Conservation (phyloP, 2,113 vertebrate genomes). For the Rhabdornis inornatus region DNA sequence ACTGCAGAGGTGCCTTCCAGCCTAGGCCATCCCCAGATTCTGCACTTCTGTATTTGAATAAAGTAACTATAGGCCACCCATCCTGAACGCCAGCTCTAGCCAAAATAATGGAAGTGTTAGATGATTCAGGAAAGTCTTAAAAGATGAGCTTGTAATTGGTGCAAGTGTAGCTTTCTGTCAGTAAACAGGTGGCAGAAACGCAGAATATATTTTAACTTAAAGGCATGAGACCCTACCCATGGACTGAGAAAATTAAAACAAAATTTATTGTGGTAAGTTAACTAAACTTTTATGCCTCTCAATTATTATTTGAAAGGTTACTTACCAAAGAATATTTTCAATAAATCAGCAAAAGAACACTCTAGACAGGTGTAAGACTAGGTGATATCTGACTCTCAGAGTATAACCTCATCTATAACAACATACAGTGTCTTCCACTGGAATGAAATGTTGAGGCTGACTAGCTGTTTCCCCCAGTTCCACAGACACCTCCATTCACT, state of each 20-base stretch:
- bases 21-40: too few relatives aligned
- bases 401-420: not conserved
- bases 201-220: not conserved
- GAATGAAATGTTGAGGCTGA: not conserved
- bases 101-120: not conserved
- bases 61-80: not conserved
- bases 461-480: not conserved
- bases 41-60: not conserved
- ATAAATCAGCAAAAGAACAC: not conserved
- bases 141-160: not conserved
- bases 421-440: not conserved
- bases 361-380: not conserved
- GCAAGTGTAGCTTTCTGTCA: not conserved
- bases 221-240: not conserved
- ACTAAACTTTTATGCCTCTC: not conserved
- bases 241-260: not conserved
- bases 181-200: not conserved
- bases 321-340: not conserved
- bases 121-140: not conserved
- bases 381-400: not conserved
- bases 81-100: not conserved
- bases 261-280: not conserved
- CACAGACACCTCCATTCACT: not conserved
- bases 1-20: not conserved
- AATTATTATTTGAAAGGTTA: not conserved